A percentile compares a stretch with the other conserved stretches of the same genome.
phyloP scores from a whole-genome alignment of 1,140 invertebrate species.

The Drosophila bipectinata region DNA sequence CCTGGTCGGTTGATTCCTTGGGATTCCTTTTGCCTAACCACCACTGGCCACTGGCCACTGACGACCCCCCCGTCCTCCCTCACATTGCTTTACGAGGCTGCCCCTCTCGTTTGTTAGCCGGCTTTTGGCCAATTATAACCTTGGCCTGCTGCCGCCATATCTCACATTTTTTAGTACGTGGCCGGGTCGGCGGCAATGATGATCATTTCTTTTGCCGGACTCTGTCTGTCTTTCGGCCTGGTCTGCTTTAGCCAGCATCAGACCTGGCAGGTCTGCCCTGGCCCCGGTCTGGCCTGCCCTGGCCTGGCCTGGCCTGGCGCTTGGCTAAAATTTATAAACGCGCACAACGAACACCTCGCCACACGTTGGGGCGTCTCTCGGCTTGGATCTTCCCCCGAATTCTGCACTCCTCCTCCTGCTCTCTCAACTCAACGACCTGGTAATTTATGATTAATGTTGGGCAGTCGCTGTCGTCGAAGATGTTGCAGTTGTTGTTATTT shows the following conservation, averaged over 20 bases:
- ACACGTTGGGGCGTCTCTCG: conserved; percentile 74
- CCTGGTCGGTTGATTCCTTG: conserved; percentile 16
- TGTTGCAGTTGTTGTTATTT: conserved; percentile 24
- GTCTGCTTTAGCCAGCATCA: background rate
- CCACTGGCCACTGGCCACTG: background rate
- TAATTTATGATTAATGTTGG: conserved; percentile 82
- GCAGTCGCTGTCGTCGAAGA: conserved; percentile 57
- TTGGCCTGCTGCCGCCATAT: conserved; percentile 81
- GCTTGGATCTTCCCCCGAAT: conserved; percentile 8
- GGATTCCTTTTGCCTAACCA: conserved; percentile 1
- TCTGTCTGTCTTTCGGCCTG: conserved; percentile 8
- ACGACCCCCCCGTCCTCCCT: conserved; percentile 28
- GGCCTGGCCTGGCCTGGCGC: conserved; percentile 56
- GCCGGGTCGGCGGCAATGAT: conserved; percentile 61
- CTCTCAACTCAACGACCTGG: conserved; percentile 73
- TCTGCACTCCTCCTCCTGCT: conserved; percentile 24
- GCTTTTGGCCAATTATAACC: conserved; percentile 81
- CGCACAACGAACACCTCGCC: conserved; percentile 77
- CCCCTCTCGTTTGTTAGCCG: conserved; percentile 69
- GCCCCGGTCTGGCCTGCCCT: background rate
- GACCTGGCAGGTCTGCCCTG: conserved; percentile 43
- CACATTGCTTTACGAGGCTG: conserved; percentile 66
- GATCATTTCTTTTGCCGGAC: conserved; percentile 66
- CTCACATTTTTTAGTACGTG: conserved; percentile 78
- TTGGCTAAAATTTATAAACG: conserved; percentile 79